phyloP scores from a whole-genome alignment of 2,888 invertebrate genomes.

The Yponomeuta evonymella region DNA sequence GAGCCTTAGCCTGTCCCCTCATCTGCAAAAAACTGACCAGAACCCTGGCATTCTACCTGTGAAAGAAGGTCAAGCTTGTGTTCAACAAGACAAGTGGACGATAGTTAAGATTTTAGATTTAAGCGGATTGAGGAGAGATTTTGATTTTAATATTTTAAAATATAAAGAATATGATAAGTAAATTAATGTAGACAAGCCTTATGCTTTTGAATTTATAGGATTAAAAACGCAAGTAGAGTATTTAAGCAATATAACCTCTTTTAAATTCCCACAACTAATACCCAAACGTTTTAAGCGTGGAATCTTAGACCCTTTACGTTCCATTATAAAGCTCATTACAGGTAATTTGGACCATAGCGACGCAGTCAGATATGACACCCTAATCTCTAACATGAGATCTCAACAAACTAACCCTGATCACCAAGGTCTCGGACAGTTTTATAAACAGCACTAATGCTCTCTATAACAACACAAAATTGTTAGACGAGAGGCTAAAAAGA shows the following conservation, averaged over 20 bases:
- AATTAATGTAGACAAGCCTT: slow-evolving; percentile 14
- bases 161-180: slow-evolving; percentile 23
- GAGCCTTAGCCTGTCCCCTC: slow-evolving; percentile 24
- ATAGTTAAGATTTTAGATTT: slow-evolving; percentile 24
- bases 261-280: slow-evolving; percentile 19
- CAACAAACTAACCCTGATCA: background rate
- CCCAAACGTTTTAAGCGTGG: slow-evolving; percentile 21
- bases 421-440: no score
- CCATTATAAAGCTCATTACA: slow-evolving; percentile 26
- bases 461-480: no score
- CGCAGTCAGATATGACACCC: slow-evolving; percentile 23
- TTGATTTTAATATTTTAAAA: background rate
- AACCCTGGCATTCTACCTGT: slow-evolving; percentile 19
- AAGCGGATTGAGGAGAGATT: slow-evolving; percentile 18
- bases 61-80: slow-evolving; percentile 20
- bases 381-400: slow-evolving; percentile 20
- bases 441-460: no score
- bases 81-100: slow-evolving; percentile 18
- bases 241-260: slow-evolving; percentile 18
- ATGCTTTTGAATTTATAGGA: slow-evolving; percentile 8
- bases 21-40: slow-evolving; percentile 25
- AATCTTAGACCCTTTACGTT: slow-evolving; percentile 22
- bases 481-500: no score
- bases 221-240: slow-evolving; percentile 21
- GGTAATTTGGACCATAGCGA: slow-evolving; percentile 29